These are phyloP conservation scores for Euura saliciscinereae DNA, from an alignment of 1,140 invertebrate genomes.

Conservation along the genomic window DNA sequence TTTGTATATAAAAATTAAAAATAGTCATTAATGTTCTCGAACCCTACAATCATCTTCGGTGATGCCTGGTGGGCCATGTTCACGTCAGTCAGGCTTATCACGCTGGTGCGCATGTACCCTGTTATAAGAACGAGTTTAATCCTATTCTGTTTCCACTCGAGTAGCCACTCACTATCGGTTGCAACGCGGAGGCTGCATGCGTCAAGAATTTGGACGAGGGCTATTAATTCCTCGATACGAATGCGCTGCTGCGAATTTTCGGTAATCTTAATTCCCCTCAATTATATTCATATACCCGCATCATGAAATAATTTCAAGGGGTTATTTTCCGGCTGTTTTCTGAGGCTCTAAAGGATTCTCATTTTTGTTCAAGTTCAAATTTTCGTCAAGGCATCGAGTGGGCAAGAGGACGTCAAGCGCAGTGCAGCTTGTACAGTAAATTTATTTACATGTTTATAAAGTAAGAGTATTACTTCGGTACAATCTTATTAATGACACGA, in stretches of 20 bases:
- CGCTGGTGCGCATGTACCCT: not conserved
- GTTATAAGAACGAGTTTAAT: not conserved
- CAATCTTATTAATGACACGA: not conserved
- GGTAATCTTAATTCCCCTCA: not conserved
- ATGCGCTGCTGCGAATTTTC: too few species aligned
- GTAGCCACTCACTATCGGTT: not conserved
- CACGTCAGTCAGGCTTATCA: conserved; percentile 2
- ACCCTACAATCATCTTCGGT: not conserved
- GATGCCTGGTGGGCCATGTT: conserved; percentile 3
- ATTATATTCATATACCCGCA: not conserved
- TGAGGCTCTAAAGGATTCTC: too few species aligned
- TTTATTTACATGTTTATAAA: too few species aligned
- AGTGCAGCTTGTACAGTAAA: too few species aligned
- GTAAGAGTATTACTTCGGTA: not conserved
- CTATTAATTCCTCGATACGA: not conserved
- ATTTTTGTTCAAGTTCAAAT: too few species aligned
- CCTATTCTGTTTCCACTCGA: not conserved
- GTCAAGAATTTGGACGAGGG: not conserved
- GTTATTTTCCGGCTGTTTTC: too few species aligned
- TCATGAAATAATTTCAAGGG: too few species aligned
- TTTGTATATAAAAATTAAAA: not conserved
- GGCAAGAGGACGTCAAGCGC: too few species aligned
- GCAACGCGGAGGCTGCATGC: not conserved
- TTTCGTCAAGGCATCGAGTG: too few species aligned
- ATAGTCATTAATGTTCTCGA: not conserved